Base-by-base conservation (phyloP, 2,888 invertebrate genomes). In the Dasypolia templi region DNA sequence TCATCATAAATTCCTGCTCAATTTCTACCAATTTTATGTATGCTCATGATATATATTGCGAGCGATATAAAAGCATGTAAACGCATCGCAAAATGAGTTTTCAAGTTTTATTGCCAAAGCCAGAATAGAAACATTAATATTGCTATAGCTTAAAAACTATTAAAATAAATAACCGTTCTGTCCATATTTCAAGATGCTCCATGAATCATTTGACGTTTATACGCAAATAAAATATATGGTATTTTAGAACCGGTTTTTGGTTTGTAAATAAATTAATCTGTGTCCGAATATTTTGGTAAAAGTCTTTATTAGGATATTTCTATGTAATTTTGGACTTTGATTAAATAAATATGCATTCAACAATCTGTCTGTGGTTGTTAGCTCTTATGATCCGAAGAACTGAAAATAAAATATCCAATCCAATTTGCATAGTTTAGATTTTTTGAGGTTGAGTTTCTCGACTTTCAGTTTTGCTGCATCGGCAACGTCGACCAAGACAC, bases 231-330 rank as follows among this genome's bases (percentile, higher is more conserved):
- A 61, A 64, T 61, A 56, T 68, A 26, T 55, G 12, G 39, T 66
- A 59, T 64, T 69, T 59, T 3, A 26, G 14, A 82, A 81, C 81
- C 12, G 75, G 82, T 71, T 82, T 39, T 46, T 32, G 12, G 19
- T 32, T 39, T 46, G 9, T 63, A 26, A 55, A 35, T 53, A 58
- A 59, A 58, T 44, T 2, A 7, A 49, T 22, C 14, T 35, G 56
- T 64, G 39, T 32, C 29, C 14, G 67, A 14, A 35, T 46, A 19
- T 14, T 29, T 66, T 39, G 11, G 11, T 7, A n/a, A 2, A 32
- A 56, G 35, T 59, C 17, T n/a, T 55, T 11, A 68, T 29, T n/a
- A 49, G 5, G 26, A 35, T 12, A 32, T 39, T n/a, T n/a, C 0
- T 49, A 55, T 62, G n/a, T 53, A 2, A 17, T 22, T 58, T 61